phyloP scores from a whole-genome alignment of 2,888 invertebrate genomes.

The Cosmia trapezina region DNA sequence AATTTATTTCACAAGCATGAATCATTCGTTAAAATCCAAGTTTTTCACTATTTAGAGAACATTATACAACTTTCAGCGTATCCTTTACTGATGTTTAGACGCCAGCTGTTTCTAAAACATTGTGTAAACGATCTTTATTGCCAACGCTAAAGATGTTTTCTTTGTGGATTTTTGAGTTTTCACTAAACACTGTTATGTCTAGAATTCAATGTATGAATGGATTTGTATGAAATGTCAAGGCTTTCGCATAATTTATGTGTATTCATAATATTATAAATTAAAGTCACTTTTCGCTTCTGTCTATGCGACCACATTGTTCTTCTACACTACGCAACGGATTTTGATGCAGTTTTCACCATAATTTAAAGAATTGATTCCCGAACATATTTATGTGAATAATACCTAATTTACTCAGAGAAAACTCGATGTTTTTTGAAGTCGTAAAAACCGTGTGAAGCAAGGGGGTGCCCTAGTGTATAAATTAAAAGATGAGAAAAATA shows the following conservation, averaged over 20 bases:
- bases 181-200: constrained; percentile 47
- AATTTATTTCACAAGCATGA: constrained; percentile 21
- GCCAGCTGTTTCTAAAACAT: constrained; percentile 54
- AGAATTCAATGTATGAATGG: constrained; percentile 38
- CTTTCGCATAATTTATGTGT: constrained; percentile 26
- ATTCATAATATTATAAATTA: too few species aligned
- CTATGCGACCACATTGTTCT: too few species aligned
- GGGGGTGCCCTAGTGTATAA: too few species aligned
- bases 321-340: too few species aligned
- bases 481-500: neutral
- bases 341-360: too few species aligned
- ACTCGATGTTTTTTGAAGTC: too few species aligned
- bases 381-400: too few species aligned
- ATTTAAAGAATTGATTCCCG: too few species aligned
- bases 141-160: constrained; percentile 43
- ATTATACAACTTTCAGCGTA: constrained; percentile 36
- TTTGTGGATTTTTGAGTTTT: constrained; percentile 38
- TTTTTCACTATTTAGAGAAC: constrained; percentile 47
- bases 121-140: constrained; percentile 52
- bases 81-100: constrained; percentile 43
- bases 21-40: constrained; percentile 44
- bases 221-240: constrained; percentile 50
- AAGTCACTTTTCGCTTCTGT: too few species aligned
- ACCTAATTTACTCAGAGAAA: too few species aligned
- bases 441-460: too few species aligned